These are phyloP conservation scores for Drosophila koepferae DNA, from an alignment of 2,888 invertebrate genomes.

Conservation along the genomic window DNA sequence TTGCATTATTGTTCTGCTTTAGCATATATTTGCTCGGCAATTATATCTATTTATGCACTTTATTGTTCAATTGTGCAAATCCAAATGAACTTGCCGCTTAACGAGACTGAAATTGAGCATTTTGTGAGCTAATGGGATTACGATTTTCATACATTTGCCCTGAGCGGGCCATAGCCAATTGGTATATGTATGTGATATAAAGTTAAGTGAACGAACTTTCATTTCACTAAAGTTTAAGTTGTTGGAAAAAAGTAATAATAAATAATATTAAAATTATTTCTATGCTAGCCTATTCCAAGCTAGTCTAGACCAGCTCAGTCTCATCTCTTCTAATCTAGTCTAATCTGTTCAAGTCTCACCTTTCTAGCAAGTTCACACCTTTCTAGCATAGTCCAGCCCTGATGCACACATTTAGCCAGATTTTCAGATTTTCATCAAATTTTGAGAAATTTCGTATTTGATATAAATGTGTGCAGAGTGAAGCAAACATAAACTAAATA, in stretches of 20 bases:
- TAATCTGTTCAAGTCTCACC: no score
- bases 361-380: background rate
- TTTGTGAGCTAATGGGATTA: conserved; percentile 8
- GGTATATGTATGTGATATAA: background rate
- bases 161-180: background rate
- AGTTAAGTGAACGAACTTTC: background rate
- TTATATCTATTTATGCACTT: conserved; percentile 16
- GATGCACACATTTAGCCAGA: background rate
- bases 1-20: conserved; percentile 2
- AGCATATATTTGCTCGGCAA: conserved; percentile 8
- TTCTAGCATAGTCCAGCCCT: background rate
- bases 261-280: background rate
- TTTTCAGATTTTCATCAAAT: background rate
- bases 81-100: background rate
- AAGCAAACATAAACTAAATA: background rate
- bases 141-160: background rate
- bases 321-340: background rate
- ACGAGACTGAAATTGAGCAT: conserved; percentile 8
- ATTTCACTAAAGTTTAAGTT: background rate
- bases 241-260: background rate
- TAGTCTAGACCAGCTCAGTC: background rate
- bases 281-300: background rate
- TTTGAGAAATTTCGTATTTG: background rate
- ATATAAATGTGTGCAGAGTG: background rate
- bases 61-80: conserved; percentile 10